Base-by-base conservation (phyloP, 2,113 vertebrate species). In the Macquaria ambigua region DNA sequence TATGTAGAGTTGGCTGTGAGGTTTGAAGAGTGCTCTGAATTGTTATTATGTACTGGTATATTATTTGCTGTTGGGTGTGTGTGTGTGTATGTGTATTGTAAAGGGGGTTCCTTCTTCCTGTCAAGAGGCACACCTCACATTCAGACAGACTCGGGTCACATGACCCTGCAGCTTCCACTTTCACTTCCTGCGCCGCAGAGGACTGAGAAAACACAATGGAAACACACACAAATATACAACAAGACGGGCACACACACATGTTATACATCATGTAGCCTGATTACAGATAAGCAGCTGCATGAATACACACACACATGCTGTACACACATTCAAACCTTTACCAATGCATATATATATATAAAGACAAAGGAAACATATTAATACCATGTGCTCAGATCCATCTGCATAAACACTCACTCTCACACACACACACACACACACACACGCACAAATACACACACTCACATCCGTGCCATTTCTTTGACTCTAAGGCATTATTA, bases 131-230 rank as follows among this genome's bases (percentile, higher is more conserved):
- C 46, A 3, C 81, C 83, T 90, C 67, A 53, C 62, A 83, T 71
- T 84, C 63, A 83, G 9, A 56, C 23, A 31, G 6, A 58, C 14
- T 23, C 41, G 20, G 69, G 74, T 92, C 94, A 93, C 77, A 20
- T 92, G 87, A 91, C 76, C 18, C 5, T 5, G 39, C 18, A 28
- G 53, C 90, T 93, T 94, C 90, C 91, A 87, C 73, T 92, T 87
- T 87, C 82, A 83, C 89, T 87, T 93, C 93, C 93, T 90, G 84
- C 74, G 39, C 53, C 2, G 31, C 34, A 77, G 46, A 61, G 28
- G 52, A 7, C 46, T 63, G 46, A 84, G 14, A 55, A 61, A 82
- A 85, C 34, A 81, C 69, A 83, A 87, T 70, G 23, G 76, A 58
- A 37, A 66, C 81, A 85, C 16, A 66, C 50, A 37, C 10, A 43